Base-by-base conservation (phyloP, 1,140 invertebrate species). In the Megalonaias nervosa region DNA sequence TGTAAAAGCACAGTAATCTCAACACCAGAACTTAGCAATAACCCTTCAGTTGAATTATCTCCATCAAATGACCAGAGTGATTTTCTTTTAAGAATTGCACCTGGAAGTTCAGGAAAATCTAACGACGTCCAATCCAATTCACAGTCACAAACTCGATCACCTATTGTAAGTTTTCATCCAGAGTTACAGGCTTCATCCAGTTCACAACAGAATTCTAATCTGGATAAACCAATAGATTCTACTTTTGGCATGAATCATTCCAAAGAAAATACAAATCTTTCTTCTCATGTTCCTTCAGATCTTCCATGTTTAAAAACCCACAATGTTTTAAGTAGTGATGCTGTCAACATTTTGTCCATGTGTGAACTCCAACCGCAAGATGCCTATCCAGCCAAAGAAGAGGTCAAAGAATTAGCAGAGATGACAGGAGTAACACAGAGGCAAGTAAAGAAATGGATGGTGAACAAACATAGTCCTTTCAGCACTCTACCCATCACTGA, bases 391-490 rank as follows among this genome's bases (percentile, higher is more conserved):
- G 75, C 75, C 19, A 84, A 88, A n/a, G 65, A 80, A 21, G 82
- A 83, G 11, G 84, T 85, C 12, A 74, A 82, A 48, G 71, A 79
- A 3, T 70, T 88, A 6, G 75, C 81, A 0, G 21, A 75, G n/a
- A 38, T 31, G 17, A 80, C 76, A 14, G 82, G 81, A 62, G 81
- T 86, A 16, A 83, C 81, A 16, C 74, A 66, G 12, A 79, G 76
- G 17, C 87, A 88, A 62, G 84, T 89, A 21, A 87, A 85, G 58
- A 89, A 89, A 62, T 89, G 87, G 87, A 81, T 88, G 80, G 86
- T 86, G 57, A 89, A 89, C 77, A 87, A 85, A 75, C 83, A 86
- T 62, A 86, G 86, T 2, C 80, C 83, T n/a, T 87, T 78, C 75
- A 88, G 87, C 76, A 88, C 87, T 17, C 82, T 88, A 38, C 83